Evolutionary conservation across 1,140 invertebrate genomes (phyloP).

Genomic region (Saxidomus purpurata): DNA sequence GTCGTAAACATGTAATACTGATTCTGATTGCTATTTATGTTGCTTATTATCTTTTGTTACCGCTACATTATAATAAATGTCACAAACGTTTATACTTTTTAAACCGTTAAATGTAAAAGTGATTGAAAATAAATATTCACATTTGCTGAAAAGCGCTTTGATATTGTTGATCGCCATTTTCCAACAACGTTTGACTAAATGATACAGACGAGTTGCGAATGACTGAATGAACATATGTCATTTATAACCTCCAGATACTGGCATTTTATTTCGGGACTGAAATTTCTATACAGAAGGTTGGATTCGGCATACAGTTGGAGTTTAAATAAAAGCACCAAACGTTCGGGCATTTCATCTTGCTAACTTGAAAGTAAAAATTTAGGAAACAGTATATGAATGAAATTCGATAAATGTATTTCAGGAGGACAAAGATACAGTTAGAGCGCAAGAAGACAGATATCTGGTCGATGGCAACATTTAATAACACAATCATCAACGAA

Average conservation of each 20-base stretch:
- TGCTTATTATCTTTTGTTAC: not conserved
- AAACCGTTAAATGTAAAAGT: not conserved
- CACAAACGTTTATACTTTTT: not conserved
- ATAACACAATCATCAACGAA: constrained; percentile 39
- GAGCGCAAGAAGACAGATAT: constrained; percentile 37
- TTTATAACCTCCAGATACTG: no score
- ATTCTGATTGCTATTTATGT: not conserved
- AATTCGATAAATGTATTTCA: not conserved
- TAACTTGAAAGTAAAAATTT: no score
- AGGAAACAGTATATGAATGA: no score
- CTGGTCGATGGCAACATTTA: constrained; percentile 46
- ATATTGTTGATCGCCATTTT: no score
- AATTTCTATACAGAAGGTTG: no score
- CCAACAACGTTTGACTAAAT: not conserved
- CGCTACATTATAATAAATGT: not conserved
- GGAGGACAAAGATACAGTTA: not conserved
- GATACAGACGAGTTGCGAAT: not conserved
- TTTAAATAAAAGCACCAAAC: no score
- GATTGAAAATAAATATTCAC: not conserved
- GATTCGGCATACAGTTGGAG: no score
- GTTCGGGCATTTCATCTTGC: no score
- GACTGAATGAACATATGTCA: no score
- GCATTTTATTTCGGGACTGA: no score
- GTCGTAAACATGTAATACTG: not conserved
- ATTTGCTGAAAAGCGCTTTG: no score